These are phyloP conservation scores for Ophion obscuratus DNA, from an alignment of 2,888 invertebrate genomes.

Conservation along the genomic window DNA sequence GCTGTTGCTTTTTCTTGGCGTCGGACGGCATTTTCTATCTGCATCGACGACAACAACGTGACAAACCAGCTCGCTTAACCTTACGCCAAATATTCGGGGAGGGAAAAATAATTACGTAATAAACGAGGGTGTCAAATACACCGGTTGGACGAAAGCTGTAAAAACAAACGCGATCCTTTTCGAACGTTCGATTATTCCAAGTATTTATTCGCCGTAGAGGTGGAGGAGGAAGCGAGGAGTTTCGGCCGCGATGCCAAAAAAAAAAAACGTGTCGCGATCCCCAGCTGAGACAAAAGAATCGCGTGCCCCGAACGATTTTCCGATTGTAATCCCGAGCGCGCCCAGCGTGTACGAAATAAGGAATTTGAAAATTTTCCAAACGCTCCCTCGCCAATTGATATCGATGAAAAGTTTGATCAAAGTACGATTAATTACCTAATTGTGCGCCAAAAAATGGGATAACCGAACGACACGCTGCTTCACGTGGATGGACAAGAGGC, in stretches of 20 bases:
- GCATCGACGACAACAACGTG: constrained; percentile 22
- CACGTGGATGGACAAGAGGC: constrained; percentile 74
- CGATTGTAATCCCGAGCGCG: neutral
- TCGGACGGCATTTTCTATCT: constrained; percentile 96
- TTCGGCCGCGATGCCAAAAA: constrained; percentile 14
- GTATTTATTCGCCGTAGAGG: constrained; percentile 42
- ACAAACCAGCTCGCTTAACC: constrained; percentile 41
- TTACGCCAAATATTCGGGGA: neutral
- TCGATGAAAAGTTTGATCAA: constrained; percentile 15
- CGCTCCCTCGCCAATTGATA: neutral
- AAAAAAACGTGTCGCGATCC: constrained; percentile 69
- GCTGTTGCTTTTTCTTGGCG: constrained; percentile 98
- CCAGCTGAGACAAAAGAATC: constrained; percentile 67
- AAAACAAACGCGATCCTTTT: constrained; percentile 26
- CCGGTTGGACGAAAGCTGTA: constrained; percentile 19
- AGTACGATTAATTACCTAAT: constrained; percentile 73
- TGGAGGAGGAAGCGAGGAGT: neutral
- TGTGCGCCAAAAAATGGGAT: constrained; percentile 78
- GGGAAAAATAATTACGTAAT: constrained; percentile 55
- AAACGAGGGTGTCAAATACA: constrained; percentile 1
- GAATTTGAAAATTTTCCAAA: too few relatives aligned
- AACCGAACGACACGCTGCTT: constrained; percentile 71
- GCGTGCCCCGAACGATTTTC: constrained; percentile 17
- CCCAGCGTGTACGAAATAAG: too few relatives aligned
- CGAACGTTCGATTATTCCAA: constrained; percentile 36